These are phyloP conservation scores for Pantala flavescens DNA, from an alignment of 1,140 invertebrate species.

Conservation along the genomic window DNA sequence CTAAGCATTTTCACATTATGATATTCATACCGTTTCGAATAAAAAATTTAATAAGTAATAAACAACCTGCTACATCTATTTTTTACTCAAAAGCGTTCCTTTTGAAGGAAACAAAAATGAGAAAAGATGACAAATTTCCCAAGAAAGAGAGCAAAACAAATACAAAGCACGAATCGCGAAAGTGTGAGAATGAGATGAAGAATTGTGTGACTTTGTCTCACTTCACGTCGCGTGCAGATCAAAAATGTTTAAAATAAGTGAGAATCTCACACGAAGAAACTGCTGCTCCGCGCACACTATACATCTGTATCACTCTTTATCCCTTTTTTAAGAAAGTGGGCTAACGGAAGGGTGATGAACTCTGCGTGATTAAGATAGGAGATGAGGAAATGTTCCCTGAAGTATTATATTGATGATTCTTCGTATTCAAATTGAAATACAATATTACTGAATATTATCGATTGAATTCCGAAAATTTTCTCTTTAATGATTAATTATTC, in stretches of 20 bases:
- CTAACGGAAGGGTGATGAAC: background rate
- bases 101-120: too few species aligned
- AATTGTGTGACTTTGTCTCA: background rate
- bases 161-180: background rate
- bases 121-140: background rate
- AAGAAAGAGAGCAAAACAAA: background rate
- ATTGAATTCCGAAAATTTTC: too few species aligned
- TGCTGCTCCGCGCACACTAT: background rate
- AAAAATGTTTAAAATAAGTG: background rate
- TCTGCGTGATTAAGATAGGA: background rate
- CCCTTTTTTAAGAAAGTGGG: background rate
- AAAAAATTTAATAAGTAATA: too few species aligned
- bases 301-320: slow-evolving; percentile 10
- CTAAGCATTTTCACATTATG: too few species aligned
- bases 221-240: background rate
- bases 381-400: background rate
- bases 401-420: too few species aligned
- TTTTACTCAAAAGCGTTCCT: too few species aligned
- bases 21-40: too few species aligned
- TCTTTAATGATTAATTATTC: too few species aligned
- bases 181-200: background rate
- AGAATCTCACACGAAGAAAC: background rate
- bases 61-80: too few species aligned
- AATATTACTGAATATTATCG: too few species aligned
- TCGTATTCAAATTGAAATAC: too few species aligned